Percentiles rank a stretch among this genome's conserved stretches.
Conservation (phyloP, 2,113 vertebrate genomes). For the Uria lomvia region DNA sequence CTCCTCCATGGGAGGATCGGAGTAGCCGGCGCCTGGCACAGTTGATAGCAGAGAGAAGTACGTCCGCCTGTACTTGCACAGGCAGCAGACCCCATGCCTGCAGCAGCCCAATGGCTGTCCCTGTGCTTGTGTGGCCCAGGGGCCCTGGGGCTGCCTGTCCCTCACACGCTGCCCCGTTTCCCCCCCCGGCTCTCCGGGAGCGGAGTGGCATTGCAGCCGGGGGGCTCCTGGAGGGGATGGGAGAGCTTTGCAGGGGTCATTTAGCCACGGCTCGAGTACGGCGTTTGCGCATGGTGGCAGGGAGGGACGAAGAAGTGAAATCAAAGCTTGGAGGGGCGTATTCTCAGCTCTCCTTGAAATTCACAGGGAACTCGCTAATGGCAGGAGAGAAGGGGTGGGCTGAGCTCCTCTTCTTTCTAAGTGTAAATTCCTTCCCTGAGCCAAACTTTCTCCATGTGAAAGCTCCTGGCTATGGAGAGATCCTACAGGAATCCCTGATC, state of each 20-base stretch:
- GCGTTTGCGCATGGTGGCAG: not conserved
- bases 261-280: not conserved
- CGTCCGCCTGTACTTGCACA: not conserved
- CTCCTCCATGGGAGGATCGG: not conserved
- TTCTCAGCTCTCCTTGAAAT: slow-evolving; percentile 34
- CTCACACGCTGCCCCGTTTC: not conserved
- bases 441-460: slow-evolving; percentile 19
- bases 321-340: not conserved
- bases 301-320: not conserved
- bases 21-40: not conserved
- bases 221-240: not conserved
- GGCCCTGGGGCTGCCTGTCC: not conserved
- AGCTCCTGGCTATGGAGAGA: not conserved
- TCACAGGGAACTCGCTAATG: not conserved
- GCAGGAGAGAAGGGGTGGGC: not conserved
- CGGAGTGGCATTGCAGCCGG: not conserved
- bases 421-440: not conserved
- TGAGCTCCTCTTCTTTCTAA: not conserved
- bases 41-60: not conserved
- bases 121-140: not conserved
- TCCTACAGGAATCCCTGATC: slow-evolving; percentile 34
- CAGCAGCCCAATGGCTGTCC: not conserved
- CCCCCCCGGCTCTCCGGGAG: not conserved
- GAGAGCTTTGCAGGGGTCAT: not conserved
- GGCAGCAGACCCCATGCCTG: not conserved